These are phyloP conservation scores for Tachysurus fulvidraco DNA, from an alignment of 2,113 vertebrate species.

Conservation along the genomic window DNA sequence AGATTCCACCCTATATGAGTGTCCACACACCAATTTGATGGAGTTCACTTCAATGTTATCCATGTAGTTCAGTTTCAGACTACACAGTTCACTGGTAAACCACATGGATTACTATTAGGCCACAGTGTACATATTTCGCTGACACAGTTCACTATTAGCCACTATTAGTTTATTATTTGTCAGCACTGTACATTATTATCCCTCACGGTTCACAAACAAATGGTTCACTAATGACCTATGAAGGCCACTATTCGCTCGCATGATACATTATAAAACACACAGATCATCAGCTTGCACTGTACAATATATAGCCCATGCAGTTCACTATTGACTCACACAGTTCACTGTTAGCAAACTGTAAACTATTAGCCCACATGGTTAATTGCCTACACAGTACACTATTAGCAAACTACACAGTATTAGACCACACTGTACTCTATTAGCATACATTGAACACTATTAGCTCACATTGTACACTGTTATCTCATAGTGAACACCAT, in stretches of 20 bases:
- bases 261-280: not conserved
- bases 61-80: not conserved
- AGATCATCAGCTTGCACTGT: not conserved
- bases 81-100: not conserved
- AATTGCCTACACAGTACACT: not conserved
- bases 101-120: too few species aligned
- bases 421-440: too few species aligned
- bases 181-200: too few species aligned
- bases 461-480: not conserved
- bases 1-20: not conserved
- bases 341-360: not conserved
- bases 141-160: too few species aligned
- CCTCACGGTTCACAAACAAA: too few species aligned
- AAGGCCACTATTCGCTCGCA: not conserved
- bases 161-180: too few species aligned
- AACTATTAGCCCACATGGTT: too few species aligned
- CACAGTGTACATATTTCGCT: too few species aligned
- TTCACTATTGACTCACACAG: not conserved
- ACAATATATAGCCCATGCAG: not conserved
- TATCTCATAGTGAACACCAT: not conserved
- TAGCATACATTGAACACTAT: not conserved
- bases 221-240: too few species aligned
- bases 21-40: not conserved
- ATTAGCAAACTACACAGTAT: not conserved
- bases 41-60: not conserved